These are phyloP conservation scores for Amphiprion percula DNA, from an alignment of 2,113 vertebrate genomes.

Conservation along the genomic window DNA sequence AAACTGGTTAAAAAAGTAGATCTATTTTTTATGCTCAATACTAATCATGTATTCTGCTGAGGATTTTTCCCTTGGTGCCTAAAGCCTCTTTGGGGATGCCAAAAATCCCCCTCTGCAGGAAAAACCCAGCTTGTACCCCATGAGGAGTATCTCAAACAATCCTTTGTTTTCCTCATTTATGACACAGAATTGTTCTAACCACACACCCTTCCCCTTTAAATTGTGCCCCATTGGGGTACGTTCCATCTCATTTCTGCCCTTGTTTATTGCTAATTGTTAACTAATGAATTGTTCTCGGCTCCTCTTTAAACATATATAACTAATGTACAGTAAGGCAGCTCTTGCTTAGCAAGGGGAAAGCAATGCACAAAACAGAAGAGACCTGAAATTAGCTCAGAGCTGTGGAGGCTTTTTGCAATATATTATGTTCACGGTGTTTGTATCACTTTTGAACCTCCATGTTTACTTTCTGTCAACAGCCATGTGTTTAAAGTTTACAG, in stretches of 20 bases:
- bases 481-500: conserved; percentile 35
- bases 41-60: no score
- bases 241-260: conserved; percentile 44
- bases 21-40: no score
- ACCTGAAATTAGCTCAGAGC: conserved; percentile 36
- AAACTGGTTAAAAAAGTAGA: no score
- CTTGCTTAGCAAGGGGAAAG: conserved; percentile 39
- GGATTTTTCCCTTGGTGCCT: no score
- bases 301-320: conserved; percentile 55
- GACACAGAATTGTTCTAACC: neutral
- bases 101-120: no score
- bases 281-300: conserved; percentile 45
- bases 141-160: neutral
- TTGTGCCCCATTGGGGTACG: conserved; percentile 17
- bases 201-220: neutral
- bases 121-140: neutral
- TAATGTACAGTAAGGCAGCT: conserved; percentile 42
- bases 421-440: conserved; percentile 37
- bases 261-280: conserved; percentile 54
- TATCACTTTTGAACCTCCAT: conserved; percentile 28
- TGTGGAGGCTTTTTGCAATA: conserved; percentile 20
- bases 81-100: no score
- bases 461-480: conserved; percentile 41
- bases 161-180: conserved; percentile 11
- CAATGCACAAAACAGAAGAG: conserved; percentile 31